These are phyloP conservation scores for Strix uralensis DNA, from an alignment of 2,113 vertebrate genomes.

Conservation along the genomic window DNA sequence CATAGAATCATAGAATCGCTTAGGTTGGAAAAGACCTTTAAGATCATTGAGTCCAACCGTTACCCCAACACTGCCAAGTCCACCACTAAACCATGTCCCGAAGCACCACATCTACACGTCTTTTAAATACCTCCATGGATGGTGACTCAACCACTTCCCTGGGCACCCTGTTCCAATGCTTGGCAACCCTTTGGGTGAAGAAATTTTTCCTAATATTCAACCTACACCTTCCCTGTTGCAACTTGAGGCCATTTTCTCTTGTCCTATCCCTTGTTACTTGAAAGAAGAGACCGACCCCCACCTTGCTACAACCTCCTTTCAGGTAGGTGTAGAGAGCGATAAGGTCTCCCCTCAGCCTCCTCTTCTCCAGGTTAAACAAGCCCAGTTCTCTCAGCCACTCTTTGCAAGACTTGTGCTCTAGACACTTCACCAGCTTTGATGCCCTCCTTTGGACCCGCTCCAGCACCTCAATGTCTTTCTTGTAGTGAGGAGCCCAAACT, in stretches of 20 bases:
- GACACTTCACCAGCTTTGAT: too few relatives aligned
- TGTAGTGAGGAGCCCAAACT: too few relatives aligned
- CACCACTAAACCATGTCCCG: background rate
- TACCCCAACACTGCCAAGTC: background rate
- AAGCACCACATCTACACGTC: background rate
- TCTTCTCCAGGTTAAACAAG: too few relatives aligned
- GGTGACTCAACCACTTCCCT: background rate
- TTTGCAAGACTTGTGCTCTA: too few relatives aligned
- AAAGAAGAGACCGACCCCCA: accelerated
- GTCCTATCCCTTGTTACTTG: background rate
- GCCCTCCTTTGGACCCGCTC: too few relatives aligned
- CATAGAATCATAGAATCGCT: background rate
- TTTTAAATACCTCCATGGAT: background rate
- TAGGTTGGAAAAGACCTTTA: background rate
- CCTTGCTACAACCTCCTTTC: background rate
- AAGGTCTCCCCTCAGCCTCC: too few relatives aligned
- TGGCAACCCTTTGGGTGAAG: background rate
- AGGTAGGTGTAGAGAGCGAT: background rate
- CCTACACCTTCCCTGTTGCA: background rate
- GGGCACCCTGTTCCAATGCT: background rate
- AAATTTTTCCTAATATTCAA: accelerated
- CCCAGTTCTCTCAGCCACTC: too few relatives aligned
- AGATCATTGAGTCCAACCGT: background rate
- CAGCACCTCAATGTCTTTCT: too few relatives aligned
- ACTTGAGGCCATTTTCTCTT: background rate